A percentile compares a stretch with the other conserved stretches of the same genome.
phyloP scores from a whole-genome alignment of 2,797 vertebrate genomes.

The Argentina silus region DNA sequence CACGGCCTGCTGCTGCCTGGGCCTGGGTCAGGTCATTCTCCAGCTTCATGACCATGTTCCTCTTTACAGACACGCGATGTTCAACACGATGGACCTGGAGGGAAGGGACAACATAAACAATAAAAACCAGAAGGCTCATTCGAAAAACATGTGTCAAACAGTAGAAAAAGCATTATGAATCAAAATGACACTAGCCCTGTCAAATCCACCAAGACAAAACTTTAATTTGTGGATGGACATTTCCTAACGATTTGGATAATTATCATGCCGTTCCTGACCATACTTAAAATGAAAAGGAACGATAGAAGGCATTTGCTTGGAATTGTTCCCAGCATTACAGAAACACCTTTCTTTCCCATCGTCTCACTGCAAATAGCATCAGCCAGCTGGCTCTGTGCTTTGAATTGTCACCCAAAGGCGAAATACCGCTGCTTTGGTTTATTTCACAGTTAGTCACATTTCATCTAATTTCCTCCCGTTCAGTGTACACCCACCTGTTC shows the following conservation, averaged over 20 bases:
- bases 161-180: too few species aligned
- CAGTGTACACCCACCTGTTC: constrained; percentile 83
- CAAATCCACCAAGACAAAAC: too few species aligned
- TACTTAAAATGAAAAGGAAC: too few species aligned
- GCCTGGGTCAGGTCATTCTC: constrained; percentile 87
- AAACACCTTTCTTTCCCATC: not conserved
- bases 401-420: not conserved
- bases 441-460: not conserved
- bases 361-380: not conserved
- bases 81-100: constrained; percentile 90
- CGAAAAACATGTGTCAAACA: not conserved
- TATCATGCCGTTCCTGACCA: too few species aligned
- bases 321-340: not conserved
- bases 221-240: too few species aligned
- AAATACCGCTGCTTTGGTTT: not conserved
- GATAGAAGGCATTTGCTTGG: not conserved
- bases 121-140: not conserved
- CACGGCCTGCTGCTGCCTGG: constrained; percentile 81
- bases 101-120: not conserved
- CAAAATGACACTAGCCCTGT: too few species aligned
- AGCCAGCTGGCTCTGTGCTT: not conserved
- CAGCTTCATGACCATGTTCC: constrained; percentile 78
- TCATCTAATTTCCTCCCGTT: not conserved
- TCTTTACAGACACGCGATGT: constrained; percentile 88
- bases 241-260: too few species aligned